Base-by-base conservation (phyloP, 2,113 vertebrate genomes). In the Pelecanus crispus region DNA sequence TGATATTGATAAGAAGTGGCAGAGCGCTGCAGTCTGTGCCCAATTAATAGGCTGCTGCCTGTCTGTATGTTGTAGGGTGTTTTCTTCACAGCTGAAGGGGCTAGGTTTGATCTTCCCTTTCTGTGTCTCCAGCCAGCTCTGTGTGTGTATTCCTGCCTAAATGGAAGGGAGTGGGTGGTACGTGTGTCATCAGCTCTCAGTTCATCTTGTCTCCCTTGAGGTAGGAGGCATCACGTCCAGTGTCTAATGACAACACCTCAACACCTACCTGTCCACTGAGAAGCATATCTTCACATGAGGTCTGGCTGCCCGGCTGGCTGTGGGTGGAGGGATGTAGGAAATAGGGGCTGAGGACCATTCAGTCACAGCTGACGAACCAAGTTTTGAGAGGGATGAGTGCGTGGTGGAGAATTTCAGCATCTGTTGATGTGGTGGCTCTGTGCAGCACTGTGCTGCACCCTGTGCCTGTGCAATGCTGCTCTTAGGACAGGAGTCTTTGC, bases 221-320 rank as follows among this genome's bases (percentile, higher is more conserved):
- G 80, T 11, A 59, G 83, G 38, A 95, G 77, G 20, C 63, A 45
- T 65, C 56, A 9, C 13, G 31, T 20, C 24, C 72, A 15, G 11
- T 29, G 32, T 62, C 55, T 84, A 40, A 59, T 21, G 77, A n/a
- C 81, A 92, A 70, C 65, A 86, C 13, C 56, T n/a, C 81, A 92
- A 70, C 65, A 86, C 13, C 56, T n/a, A 5, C n/a, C 75, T 7
- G 1, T 71, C 45, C 15, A 3, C 52, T n/a, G 52, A 63, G 52
- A 55, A 70, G 45, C 10, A 0, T 36, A 2, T 55, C 25, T 62
- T 67, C 59, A 13, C 29, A 3, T 13, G 40, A 1, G 0, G 19
- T 36, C 45, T 55, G 61, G 25, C 65, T 40, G 52, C 80, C 63
- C 72, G 44, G 44, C n/a, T 63, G 78, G 40, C 79, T 74, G 24